Evolutionary conservation across 1,140 invertebrate species (phyloP).

Genomic region (Leptopilina boulardi): DNA sequence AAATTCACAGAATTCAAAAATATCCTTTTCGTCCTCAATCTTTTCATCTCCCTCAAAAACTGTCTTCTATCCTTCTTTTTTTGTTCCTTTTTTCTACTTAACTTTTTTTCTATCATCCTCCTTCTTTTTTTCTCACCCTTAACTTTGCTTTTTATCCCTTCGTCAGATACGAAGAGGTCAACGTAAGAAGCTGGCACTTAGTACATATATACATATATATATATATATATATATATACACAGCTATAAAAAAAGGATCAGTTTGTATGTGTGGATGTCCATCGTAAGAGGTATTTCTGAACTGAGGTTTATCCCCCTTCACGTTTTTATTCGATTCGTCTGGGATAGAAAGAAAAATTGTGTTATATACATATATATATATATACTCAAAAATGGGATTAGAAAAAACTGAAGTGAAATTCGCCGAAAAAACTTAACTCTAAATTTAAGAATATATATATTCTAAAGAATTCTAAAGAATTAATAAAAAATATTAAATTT

Average conservation of each 20-base stretch:
- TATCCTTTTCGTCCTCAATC: slow-evolving; percentile 27
- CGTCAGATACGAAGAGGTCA: slow-evolving; percentile 46
- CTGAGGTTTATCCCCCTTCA: slow-evolving; percentile 1
- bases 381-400: too few species aligned
- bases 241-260: slow-evolving; percentile 11
- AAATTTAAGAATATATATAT: too few species aligned
- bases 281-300: slow-evolving; percentile 1
- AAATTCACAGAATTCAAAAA: slow-evolving; percentile 46
- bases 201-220: slow-evolving; percentile 7
- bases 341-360: not conserved
- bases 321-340: slow-evolving; percentile 5
- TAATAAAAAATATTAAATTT: too few species aligned
- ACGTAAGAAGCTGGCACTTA: slow-evolving; percentile 28
- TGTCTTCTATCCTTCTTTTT: slow-evolving; percentile 35
- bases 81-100: slow-evolving; percentile 41
- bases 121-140: slow-evolving; percentile 38
- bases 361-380: too few species aligned
- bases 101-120: slow-evolving; percentile 43
- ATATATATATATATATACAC: slow-evolving; percentile 27
- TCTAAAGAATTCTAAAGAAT: too few species aligned
- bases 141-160: slow-evolving; percentile 47
- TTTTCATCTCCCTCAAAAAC: not conserved
- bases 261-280: slow-evolving; percentile 30
- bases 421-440: too few species aligned
- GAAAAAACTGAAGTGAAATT: too few species aligned